Evolutionary conservation across 2,888 invertebrate species (phyloP), one percentile per base, ranked within the genome.

Genomic region (Dinocampus coccinellae): DNA sequence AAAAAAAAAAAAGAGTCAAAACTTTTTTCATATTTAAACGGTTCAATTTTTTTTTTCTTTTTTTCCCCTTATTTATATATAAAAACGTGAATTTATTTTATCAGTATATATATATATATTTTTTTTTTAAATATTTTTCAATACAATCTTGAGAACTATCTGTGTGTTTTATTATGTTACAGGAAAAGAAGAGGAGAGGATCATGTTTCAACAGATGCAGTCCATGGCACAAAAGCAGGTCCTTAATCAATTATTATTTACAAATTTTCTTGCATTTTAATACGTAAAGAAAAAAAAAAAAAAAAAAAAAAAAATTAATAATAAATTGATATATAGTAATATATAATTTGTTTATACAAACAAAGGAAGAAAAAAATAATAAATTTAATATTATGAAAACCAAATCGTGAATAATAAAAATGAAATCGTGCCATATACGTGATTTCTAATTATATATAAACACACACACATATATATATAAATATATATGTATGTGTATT

Each of bases 131-230:
- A 29, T 34, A 16, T 20, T 22, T 26, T 62, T 69, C 2, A 47
- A 22, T 60, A 57, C 47, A 55, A 70, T 73, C 73, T 70, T 75
- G 74, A 73, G 75, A 76, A 74, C 76, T 74, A 72, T 72, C 75
- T 75, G 74, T 81, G 16, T 80, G 77, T 75, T 81, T 83, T 86
- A 73, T 83, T 76, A 83, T 90, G 90, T 91, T 92, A 89, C 92
- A 96, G 96, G 96, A 88, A 97, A 97, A 92, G 97, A 97, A 90
- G 96, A 97, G 90, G 97, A 97, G 90, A 92, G 96, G 83, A 95
- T 95, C 90, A 96, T 97, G 96, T 95, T 97, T 90, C 96, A 97
- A 90, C 97, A 97, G 90, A 96, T 97, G 95, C 97, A 97, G 89
- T 95, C 96, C 82, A 94, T 96, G 95, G 96, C 96, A 86, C 97